Evolutionary conservation across 2,113 vertebrate species (phyloP).

Genomic region (Alaudala cheleensis): DNA sequence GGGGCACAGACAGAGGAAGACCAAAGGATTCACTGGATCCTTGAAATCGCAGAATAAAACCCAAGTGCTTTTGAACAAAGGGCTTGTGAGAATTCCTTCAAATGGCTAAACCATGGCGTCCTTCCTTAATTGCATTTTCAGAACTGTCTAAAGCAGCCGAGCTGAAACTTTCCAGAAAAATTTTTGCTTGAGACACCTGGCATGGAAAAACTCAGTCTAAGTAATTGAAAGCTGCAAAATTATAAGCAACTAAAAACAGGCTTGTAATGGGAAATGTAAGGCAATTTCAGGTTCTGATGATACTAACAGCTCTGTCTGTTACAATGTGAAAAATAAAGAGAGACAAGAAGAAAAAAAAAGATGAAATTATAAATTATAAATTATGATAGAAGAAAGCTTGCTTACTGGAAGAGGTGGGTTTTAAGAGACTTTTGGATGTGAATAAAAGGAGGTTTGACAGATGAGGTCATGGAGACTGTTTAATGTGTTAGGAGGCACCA

Average conservation of each 20-base stretch:
- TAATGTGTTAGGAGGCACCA: not conserved
- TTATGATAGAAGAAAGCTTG: slow-evolving; percentile 21
- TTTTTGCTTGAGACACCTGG: slow-evolving; percentile 58
- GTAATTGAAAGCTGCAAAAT: slow-evolving; percentile 61
- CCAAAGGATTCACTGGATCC: not conserved
- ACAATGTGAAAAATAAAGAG: slow-evolving; percentile 28
- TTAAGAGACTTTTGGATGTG: slow-evolving; percentile 48
- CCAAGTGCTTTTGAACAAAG: not conserved
- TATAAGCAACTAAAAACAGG: slow-evolving; percentile 52
- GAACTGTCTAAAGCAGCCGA: slow-evolving; percentile 51
- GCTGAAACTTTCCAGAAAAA: slow-evolving; percentile 64
- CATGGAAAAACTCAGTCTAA: slow-evolving; percentile 63
- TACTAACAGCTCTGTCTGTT: slow-evolving; percentile 45
- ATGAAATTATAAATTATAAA: not conserved
- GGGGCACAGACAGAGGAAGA: not conserved
- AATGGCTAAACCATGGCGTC: not conserved
- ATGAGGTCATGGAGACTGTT: slow-evolving; percentile 47
- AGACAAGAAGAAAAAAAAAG: not conserved
- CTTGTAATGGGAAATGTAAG: slow-evolving; percentile 63
- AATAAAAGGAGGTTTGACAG: not conserved
- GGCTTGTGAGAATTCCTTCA: not conserved
- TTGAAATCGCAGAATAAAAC: not conserved
- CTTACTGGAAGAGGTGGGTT: slow-evolving; percentile 28
- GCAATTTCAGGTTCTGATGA: slow-evolving; percentile 51
- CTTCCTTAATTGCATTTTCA: slow-evolving; percentile 58